Percentiles rank a stretch among this genome's conserved stretches.
These are phyloP conservation scores for Rhamphomyia laevipes DNA, from an alignment of 2,888 invertebrate species.

Conservation along the genomic window DNA sequence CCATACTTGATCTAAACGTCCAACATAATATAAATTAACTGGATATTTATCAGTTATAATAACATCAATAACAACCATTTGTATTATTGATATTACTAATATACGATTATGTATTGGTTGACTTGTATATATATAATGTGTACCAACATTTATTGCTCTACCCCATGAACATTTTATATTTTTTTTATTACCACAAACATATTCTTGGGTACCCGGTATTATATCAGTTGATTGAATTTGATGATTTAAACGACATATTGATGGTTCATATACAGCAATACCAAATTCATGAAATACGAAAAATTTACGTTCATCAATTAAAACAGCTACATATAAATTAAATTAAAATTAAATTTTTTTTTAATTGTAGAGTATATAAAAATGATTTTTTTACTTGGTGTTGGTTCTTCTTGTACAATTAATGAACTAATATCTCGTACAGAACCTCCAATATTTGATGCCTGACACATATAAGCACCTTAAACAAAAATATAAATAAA, in stretches of 20 bases:
- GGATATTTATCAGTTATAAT: slow-evolving; percentile 61
- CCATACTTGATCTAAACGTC: slow-evolving; percentile 63
- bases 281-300: slow-evolving; percentile 67
- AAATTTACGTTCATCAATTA: slow-evolving; percentile 52
- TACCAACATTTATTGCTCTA: slow-evolving; percentile 55
- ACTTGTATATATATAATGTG: slow-evolving; percentile 58
- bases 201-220: slow-evolving; percentile 59
- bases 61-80: slow-evolving; percentile 59
- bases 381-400: slow-evolving; percentile 18
- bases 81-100: slow-evolving; percentile 56
- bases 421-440: slow-evolving; percentile 59
- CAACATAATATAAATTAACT: slow-evolving; percentile 55
- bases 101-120: slow-evolving; percentile 60
- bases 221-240: slow-evolving; percentile 58
- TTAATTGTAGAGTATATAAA: neutral
- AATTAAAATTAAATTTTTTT: neutral
- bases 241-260: slow-evolving; percentile 55
- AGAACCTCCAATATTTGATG: slow-evolving; percentile 54
- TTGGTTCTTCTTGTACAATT: slow-evolving; percentile 58
- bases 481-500: neutral
- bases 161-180: slow-evolving; percentile 57
- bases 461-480: slow-evolving; percentile 67
- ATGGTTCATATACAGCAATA: slow-evolving; percentile 59
- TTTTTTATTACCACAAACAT: slow-evolving; percentile 46
- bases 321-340: slow-evolving; percentile 36